phyloP scores from a whole-genome alignment of 1,140 invertebrate genomes.

The Zaprionus inermis region DNA sequence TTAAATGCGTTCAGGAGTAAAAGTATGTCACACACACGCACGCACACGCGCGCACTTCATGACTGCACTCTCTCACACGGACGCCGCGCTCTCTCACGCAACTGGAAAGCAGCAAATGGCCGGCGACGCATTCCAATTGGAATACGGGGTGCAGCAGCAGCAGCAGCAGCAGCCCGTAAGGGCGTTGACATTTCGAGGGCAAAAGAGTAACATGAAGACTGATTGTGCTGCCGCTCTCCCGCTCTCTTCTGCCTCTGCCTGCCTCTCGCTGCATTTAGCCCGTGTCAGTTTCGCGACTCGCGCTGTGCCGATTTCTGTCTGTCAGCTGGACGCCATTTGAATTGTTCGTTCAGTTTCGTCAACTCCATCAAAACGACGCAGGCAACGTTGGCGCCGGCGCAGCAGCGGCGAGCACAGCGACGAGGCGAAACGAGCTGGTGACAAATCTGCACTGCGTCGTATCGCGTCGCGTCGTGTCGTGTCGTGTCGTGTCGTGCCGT shows the following conservation, averaged over 20 bases:
- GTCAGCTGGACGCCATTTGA: constrained; percentile 44
- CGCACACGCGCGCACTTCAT: not conserved
- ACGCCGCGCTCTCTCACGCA: not conserved
- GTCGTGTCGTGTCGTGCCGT: not conserved
- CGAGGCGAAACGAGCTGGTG: constrained; percentile 72
- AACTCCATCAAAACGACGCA: constrained; percentile 45
- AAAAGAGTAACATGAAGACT: constrained; percentile 62
- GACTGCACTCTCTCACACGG: constrained; percentile 14
- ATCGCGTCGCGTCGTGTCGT: no score
- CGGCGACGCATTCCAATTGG: constrained; percentile 34
- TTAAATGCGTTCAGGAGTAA: constrained; percentile 78
- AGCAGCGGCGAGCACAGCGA: constrained; percentile 25
- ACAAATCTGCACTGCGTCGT: constrained; percentile 59
- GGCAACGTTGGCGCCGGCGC: constrained; percentile 10
- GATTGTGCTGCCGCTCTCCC: constrained; percentile 43
- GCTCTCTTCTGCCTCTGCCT: not conserved
- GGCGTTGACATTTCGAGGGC: constrained; percentile 81
- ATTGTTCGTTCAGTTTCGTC: constrained; percentile 62
- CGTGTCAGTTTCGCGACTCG: constrained; percentile 51
- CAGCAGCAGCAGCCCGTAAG: constrained; percentile 35
- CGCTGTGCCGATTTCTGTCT: constrained; percentile 16
- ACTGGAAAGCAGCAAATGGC: no score
- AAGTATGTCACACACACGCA: constrained; percentile 67
- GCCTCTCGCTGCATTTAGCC: constrained; percentile 21
- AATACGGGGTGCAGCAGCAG: constrained; percentile 33